phyloP scores from a whole-genome alignment of 2,888 invertebrate genomes.

The Tupiocoris notatus region DNA sequence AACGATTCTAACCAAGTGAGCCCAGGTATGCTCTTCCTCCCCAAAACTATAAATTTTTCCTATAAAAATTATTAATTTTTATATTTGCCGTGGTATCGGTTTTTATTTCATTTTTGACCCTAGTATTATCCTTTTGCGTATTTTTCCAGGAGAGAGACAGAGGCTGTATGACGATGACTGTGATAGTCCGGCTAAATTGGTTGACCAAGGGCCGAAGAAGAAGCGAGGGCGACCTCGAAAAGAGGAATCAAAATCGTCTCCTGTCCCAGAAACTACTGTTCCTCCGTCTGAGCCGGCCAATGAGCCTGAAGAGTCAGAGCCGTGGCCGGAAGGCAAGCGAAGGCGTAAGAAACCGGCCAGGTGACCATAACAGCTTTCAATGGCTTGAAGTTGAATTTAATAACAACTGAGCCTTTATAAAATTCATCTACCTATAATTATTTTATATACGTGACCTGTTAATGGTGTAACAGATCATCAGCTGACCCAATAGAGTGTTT shows the following conservation, averaged over 20 bases:
- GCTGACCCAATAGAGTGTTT: too few relatives aligned
- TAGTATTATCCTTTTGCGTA: neutral
- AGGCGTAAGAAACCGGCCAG: slow-evolving; percentile 21
- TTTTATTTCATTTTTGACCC: too few relatives aligned
- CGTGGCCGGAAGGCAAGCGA: slow-evolving; percentile 8
- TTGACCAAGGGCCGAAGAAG: neutral
- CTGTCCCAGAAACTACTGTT: neutral
- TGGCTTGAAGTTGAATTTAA: too few relatives aligned
- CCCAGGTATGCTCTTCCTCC: too few relatives aligned
- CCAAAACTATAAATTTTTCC: too few relatives aligned
- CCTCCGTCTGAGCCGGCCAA: neutral
- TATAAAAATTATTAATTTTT: too few relatives aligned
- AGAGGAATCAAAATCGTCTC: neutral
- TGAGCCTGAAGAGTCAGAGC: slow-evolving; percentile 1
- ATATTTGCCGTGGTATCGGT: too few relatives aligned
- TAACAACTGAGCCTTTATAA: too few relatives aligned
- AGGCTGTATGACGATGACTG: neutral
- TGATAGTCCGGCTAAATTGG: neutral
- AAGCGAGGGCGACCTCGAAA: slow-evolving; percentile 20
- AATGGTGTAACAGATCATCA: too few relatives aligned
- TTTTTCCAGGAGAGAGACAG: neutral
- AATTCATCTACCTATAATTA: too few relatives aligned
- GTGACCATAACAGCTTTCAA: too few relatives aligned
- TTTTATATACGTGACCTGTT: too few relatives aligned
- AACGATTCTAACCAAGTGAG: neutral